phyloP scores from a whole-genome alignment of 2,113 vertebrate species.

The Oreotrochilus melanogaster region DNA sequence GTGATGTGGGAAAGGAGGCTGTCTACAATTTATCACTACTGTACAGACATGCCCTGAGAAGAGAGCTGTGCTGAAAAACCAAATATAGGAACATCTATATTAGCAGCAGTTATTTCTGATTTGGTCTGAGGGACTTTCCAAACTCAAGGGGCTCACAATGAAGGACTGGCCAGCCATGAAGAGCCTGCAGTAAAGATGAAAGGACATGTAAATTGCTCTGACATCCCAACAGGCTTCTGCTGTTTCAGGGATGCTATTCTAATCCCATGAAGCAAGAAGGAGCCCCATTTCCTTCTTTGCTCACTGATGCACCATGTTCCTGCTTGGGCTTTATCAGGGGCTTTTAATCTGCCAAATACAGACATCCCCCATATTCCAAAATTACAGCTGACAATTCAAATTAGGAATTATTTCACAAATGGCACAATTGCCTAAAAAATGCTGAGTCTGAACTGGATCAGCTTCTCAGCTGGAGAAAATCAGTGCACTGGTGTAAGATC shows the following conservation, averaged over 20 bases:
- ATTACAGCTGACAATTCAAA: constrained; percentile 4
- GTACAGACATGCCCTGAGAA: constrained; percentile 70
- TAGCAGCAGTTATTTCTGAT: constrained; percentile 67
- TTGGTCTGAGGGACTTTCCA: constrained; percentile 65
- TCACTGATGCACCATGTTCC: not conserved
- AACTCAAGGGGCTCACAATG: constrained; percentile 59
- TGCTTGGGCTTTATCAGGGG: not conserved
- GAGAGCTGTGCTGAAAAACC: constrained; percentile 55
- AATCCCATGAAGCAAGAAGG: constrained; percentile 41
- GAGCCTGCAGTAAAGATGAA: constrained; percentile 64
- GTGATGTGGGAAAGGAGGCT: constrained; percentile 65
- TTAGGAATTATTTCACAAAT: not conserved
- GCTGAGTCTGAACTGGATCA: not conserved
- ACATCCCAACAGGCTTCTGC: constrained; percentile 46
- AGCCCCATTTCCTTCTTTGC: constrained; percentile 31
- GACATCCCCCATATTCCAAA: not conserved
- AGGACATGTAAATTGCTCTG: constrained; percentile 67
- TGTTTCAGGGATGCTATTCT: constrained; percentile 58
- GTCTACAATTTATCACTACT: constrained; percentile 70
- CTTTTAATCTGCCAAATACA: not conserved
- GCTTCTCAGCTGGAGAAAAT: not conserved
- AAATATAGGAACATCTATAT: constrained; percentile 70
- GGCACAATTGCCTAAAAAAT: constrained; percentile 42
- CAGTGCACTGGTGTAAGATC: not conserved
- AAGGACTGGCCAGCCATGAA: constrained; percentile 67